phyloP scores from a whole-genome alignment of 92 coral and sea anemone species.

The Desmophyllum pertusum region DNA sequence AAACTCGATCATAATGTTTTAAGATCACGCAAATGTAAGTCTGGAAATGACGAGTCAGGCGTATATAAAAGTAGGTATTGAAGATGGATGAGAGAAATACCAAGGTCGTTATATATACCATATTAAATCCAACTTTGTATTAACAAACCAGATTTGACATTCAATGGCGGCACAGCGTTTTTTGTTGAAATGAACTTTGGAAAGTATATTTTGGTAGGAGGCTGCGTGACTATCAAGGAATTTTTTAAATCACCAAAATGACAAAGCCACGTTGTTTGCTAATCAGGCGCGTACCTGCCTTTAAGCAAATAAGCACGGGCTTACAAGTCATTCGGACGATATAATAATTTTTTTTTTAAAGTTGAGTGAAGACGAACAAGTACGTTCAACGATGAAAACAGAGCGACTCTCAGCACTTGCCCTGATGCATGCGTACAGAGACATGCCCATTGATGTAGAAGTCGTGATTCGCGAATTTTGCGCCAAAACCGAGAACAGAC shows the following conservation, averaged over 20 bases:
- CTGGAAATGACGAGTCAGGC: background rate
- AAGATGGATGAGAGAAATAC: background rate
- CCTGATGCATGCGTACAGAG: slow-evolving; percentile 54
- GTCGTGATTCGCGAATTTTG: slow-evolving; percentile 38
- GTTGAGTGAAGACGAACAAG: too few relatives aligned
- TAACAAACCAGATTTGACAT: background rate
- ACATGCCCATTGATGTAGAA: slow-evolving; percentile 57
- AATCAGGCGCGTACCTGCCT: slow-evolving; percentile 70
- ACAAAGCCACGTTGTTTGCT: slow-evolving; percentile 6
- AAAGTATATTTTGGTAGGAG: background rate
- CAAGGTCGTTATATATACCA: background rate
- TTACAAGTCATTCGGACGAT: slow-evolving; percentile 47
- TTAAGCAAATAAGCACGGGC: slow-evolving; percentile 78
- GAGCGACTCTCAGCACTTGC: slow-evolving; percentile 53
- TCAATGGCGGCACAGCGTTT: background rate
- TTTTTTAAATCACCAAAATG: background rate
- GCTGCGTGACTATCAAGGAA: background rate
- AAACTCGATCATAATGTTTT: background rate
- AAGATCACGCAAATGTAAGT: background rate
- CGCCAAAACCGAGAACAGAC: too few relatives aligned
- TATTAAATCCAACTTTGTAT: background rate
- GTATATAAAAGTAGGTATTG: background rate
- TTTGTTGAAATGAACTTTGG: background rate
- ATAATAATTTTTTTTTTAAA: background rate
- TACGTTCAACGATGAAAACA: slow-evolving; percentile 44